Evolutionary conservation across 1,140 invertebrate genomes (phyloP), one percentile per base, ranked within the genome.

Genomic region (Ceratosolen fusciceps): DNA sequence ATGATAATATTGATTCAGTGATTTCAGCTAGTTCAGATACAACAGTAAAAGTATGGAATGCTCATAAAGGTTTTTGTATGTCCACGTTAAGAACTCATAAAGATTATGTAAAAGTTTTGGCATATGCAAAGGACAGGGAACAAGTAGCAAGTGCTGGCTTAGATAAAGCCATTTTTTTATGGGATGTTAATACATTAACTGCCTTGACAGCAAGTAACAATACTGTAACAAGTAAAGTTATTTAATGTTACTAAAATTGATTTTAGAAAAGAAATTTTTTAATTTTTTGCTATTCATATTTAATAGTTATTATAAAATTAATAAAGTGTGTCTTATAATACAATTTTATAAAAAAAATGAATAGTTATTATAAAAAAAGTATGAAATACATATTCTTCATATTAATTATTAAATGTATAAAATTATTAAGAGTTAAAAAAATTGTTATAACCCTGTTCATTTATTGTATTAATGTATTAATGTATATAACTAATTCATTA

Each of bases 21-120:
- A 99, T 99, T 87, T 99, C 98, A 76, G 98, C 98, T 4, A 99
- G 98, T 86, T 98, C 97, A 83, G 99, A 99, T 89, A 99, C 98
- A 56, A 99, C 98, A 52, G 98, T 99, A 0, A 99, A 99, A 92
- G 97, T 99, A 72, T 99, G 98, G 99, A 99, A 99, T 92, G 97
- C 98, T 21, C 97, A 98, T 81, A 99, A 99, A 93, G 98, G 98
- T n/a, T 99, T 99, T 87, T 99, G 98, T 88, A 98, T 99, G 96
- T 98, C 97, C 0, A 99, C 98, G 3, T 90, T 99, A 82, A 91
- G 98, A 80, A 99, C 98, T 43, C 98, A 99, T 88, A 98, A 98
- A 86, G 99, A 99, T 88, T 99, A 99, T 91, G 99, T 99, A 5
- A 97, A 99, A 90, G 97, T 97, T 39, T 90, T 99, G 84, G 98